phyloP scores from a whole-genome alignment of 2,797 vertebrate species.

The Rousettus madagascariensis region DNA sequence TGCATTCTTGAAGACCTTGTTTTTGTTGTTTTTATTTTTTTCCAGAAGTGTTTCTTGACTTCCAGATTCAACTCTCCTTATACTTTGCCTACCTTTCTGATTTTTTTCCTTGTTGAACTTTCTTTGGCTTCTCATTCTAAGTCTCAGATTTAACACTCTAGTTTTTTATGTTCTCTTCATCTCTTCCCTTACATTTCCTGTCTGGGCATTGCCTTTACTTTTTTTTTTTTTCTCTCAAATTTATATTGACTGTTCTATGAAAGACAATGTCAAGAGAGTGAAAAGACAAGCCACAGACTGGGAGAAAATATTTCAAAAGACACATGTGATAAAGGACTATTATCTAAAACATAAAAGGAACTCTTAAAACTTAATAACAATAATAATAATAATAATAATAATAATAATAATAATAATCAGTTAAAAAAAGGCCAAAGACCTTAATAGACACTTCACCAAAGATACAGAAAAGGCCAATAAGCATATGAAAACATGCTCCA shows the following conservation, averaged over 20 bases:
- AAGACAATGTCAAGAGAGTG: background rate
- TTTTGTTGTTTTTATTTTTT: background rate
- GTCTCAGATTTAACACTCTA: background rate
- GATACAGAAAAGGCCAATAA: background rate
- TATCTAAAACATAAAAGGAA: background rate
- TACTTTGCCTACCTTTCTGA: background rate
- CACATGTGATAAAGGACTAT: background rate
- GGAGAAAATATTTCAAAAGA: background rate
- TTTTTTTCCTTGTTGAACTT: background rate
- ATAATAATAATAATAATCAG: no score
- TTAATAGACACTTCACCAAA: background rate
- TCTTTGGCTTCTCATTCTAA: background rate
- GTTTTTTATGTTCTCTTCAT: fast-evolving
- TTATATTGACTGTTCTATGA: background rate
- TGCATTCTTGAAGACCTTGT: background rate
- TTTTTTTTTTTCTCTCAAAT: background rate
- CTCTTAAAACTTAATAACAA: background rate
- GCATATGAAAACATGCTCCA: background rate
- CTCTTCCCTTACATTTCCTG: background rate
- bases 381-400: no score
- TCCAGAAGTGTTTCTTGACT: background rate
- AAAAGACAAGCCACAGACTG: background rate
- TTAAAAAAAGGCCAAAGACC: background rate
- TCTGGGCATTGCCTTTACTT: background rate
- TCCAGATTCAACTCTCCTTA: background rate